Percentiles rank a stretch among this genome's conserved stretches.
phyloP scores from a whole-genome alignment of 2,113 vertebrate genomes.

The Perognathus longimembris region DNA sequence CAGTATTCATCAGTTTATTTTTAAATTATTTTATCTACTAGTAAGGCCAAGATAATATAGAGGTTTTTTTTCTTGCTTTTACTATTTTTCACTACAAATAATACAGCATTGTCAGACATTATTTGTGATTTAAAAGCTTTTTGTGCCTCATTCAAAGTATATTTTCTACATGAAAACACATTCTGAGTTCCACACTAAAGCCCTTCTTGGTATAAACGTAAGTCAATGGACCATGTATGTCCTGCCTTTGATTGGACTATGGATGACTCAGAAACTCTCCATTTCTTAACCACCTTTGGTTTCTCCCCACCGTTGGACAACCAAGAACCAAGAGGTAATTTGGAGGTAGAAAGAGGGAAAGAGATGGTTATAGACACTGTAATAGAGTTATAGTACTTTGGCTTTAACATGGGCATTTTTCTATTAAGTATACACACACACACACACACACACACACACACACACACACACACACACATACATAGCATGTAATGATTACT shows the following conservation, averaged over 20 bases:
- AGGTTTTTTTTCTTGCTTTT: constrained; percentile 31
- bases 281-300: background rate
- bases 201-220: background rate
- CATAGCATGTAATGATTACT: constrained; percentile 8
- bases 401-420: background rate
- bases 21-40: constrained; percentile 34
- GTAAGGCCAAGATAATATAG: background rate
- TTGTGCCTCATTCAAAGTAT: constrained; percentile 42
- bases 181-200: constrained; percentile 9
- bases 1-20: background rate
- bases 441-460: too few species aligned
- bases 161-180: background rate
- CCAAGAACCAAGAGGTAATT: constrained; percentile 11
- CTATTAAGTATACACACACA: background rate
- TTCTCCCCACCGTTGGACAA: background rate
- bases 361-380: background rate
- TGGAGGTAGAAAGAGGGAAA: background rate
- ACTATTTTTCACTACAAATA: constrained; percentile 4
- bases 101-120: background rate
- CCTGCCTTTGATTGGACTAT: background rate
- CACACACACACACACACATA: too few species aligned
- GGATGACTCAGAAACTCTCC: background rate
- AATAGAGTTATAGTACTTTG: background rate
- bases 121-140: background rate
- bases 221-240: background rate